Evolutionary conservation across 2,888 invertebrate species (phyloP), one percentile per base, ranked within the genome.

Genomic region (Harpalus rubripes): DNA sequence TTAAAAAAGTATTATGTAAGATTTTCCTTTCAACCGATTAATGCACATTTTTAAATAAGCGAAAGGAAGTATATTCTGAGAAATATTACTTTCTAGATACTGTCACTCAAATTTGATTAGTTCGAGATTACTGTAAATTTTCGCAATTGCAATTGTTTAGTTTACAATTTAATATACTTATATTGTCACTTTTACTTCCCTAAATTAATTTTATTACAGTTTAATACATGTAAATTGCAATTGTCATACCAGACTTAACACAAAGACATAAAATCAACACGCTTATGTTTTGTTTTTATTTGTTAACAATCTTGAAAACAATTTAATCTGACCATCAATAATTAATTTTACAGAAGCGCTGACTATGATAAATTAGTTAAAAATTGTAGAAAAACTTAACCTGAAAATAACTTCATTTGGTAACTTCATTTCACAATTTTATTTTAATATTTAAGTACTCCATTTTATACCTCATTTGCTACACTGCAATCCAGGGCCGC

Each of bases 61-160:
- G 78, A 78, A 78, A 78, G 78, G 78, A 58, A 78, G 56, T 78
- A 44, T 12, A 16, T 44, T 44, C 44, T 15, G 41, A 18, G 18
- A 7, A 72, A 32, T 78, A 78, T 58, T 78, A 78, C 78, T 78
- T 78, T 78, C 78, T 78, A 78, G 78, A 58, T 78, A 32, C 72
- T 74, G 72, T 74, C 72, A 74, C 18, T 74, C 72, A 44, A 44
- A 74, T 74, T 44, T 74, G 72, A 74, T 74, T 74, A 74, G 44
- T 18, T 74, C 44, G 12, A 52, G 44, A 52, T 52, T 52, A 52
- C 44, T 52, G 44, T 12, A 52, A 52, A 52, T 52, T 52, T 52
- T 52, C 44, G 44, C 44, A 52, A 52, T 52, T 52, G 8, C 44
- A 52, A 52, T 52, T 52, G 44, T 52, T 52, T 52, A 52, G 12